phyloP scores from a whole-genome alignment of 2,888 invertebrate species.

The Drosophila anceps region DNA sequence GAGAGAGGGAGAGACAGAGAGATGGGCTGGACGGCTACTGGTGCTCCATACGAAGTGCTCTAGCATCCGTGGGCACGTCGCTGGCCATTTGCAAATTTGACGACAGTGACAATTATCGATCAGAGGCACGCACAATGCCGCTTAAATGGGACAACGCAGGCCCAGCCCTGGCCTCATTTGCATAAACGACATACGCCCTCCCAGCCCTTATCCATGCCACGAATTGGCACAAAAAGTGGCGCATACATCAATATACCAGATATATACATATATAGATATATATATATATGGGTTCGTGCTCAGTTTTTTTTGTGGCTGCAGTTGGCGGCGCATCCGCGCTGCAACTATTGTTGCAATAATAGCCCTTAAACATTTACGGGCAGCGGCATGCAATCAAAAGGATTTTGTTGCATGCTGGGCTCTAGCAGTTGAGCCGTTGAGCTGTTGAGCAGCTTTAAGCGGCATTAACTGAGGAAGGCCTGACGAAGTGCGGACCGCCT shows the following conservation, averaged over 20 bases:
- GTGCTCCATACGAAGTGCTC: neutral
- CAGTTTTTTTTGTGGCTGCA: conserved; percentile 24
- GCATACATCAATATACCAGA: conserved; percentile 8
- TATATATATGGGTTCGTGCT: conserved; percentile 8
- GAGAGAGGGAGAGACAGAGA: too few species aligned
- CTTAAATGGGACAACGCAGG: conserved; percentile 64
- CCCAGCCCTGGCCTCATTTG: conserved; percentile 78
- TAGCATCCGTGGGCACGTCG: conserved; percentile 43
- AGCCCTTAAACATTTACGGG: conserved; percentile 60
- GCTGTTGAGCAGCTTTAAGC: conserved; percentile 32
- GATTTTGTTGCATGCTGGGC: conserved; percentile 48
- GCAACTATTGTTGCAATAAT: conserved; percentile 76
- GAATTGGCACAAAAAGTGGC: conserved; percentile 35
- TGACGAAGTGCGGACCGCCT: conserved; percentile 10
- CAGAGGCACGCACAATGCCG: conserved; percentile 70
- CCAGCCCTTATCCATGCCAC: neutral
- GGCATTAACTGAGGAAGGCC: neutral
- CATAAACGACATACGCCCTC: conserved; percentile 63
- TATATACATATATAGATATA: conserved; percentile 1
- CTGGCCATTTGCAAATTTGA: conserved; percentile 59
- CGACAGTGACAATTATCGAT: conserved; percentile 76
- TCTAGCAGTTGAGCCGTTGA: conserved; percentile 20
- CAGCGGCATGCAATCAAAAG: conserved; percentile 55
- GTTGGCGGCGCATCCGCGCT: conserved; percentile 18
- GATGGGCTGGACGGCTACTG: neutral